These are phyloP conservation scores for Eupithecia subfuscata DNA, from an alignment of 2,888 invertebrate species.

Conservation along the genomic window DNA sequence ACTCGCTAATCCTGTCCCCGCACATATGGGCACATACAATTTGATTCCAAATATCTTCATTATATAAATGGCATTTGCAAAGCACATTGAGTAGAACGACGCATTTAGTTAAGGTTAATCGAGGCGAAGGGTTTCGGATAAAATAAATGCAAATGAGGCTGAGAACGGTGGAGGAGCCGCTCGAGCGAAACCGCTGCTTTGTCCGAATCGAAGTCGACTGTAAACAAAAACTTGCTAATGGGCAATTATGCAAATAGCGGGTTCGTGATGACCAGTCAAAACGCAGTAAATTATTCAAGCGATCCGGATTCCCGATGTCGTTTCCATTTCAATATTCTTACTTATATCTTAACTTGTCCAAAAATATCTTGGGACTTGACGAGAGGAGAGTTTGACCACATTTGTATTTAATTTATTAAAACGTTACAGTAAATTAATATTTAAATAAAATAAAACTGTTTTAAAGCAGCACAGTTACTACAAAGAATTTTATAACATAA, in stretches of 20 bases:
- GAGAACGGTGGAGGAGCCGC: conserved; percentile 54
- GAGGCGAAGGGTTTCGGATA: conserved; percentile 55
- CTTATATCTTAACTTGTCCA: conserved; percentile 19
- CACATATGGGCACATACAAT: conserved; percentile 40
- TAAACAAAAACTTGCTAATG: conserved; percentile 79
- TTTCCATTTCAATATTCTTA: conserved; percentile 51
- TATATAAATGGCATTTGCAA: conserved; percentile 41
- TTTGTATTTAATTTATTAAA: neutral
- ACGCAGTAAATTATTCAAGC: conserved; percentile 76
- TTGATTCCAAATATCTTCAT: conserved; percentile 42
- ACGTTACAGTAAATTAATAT: neutral
- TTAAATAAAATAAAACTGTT: too few species aligned
- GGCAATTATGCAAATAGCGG: conserved; percentile 76
- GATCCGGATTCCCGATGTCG: conserved; percentile 57
- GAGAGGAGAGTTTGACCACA: neutral
- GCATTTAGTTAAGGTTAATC: conserved; percentile 52
- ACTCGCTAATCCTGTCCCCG: conserved; percentile 57
- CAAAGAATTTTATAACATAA: neutral
- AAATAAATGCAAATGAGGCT: conserved; percentile 61
- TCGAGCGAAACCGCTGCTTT: conserved; percentile 54
- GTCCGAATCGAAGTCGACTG: conserved; percentile 60
- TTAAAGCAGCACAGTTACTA: neutral
- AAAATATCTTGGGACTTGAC: neutral
- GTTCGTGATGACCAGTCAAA: conserved; percentile 76
- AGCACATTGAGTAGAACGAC: conserved; percentile 39